phyloP scores from a whole-genome alignment of 1,140 invertebrate genomes.

The Rhagoletis pomonella region DNA sequence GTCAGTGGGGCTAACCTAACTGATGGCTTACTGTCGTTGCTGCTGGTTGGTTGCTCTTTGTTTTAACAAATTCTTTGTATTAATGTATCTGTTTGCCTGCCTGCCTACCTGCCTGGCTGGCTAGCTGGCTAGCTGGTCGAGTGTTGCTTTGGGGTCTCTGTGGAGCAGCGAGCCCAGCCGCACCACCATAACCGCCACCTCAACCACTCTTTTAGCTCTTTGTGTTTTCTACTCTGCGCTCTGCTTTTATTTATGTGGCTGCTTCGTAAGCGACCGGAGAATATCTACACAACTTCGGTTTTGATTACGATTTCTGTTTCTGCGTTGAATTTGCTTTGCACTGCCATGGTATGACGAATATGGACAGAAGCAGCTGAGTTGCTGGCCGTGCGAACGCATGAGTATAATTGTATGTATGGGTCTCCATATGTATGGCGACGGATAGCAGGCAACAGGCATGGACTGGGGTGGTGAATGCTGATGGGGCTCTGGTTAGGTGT shows the following conservation, averaged over 20 bases:
- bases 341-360: slow-evolving; percentile 3
- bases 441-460: not conserved
- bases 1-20: not conserved
- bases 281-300: not conserved
- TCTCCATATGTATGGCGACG: too few relatives aligned
- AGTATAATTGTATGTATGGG: too few relatives aligned
- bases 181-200: not conserved
- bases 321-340: not conserved
- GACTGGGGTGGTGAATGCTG: not conserved
- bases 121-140: too few relatives aligned
- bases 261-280: not conserved
- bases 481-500: not conserved
- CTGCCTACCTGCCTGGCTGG: not conserved
- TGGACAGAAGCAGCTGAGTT: not conserved
- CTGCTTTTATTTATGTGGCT: slow-evolving; percentile 9
- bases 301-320: slow-evolving; percentile 5
- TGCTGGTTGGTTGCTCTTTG: slow-evolving; percentile 8
- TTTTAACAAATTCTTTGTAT: not conserved
- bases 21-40: slow-evolving; percentile 10
- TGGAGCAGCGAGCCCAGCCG: not conserved
- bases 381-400: not conserved
- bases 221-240: not conserved
- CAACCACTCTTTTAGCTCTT: slow-evolving; percentile 39
- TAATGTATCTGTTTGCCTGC: not conserved
- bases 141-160: not conserved